Conservation (phyloP, 2,113 vertebrate genomes). For the Nothobranchius furzeri region DNA sequence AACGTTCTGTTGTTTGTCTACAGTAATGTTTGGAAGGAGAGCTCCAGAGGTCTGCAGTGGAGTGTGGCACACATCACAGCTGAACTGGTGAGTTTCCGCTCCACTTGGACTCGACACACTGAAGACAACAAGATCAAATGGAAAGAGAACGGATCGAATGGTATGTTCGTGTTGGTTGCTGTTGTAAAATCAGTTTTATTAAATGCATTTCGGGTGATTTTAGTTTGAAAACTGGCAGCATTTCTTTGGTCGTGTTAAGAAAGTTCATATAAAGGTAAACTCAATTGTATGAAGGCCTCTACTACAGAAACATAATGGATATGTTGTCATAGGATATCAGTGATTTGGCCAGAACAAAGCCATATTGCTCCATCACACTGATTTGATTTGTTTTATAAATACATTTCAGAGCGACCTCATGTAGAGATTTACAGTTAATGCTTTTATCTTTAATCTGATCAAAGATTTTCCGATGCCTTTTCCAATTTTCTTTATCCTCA, state of each 20-base stretch:
- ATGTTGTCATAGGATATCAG: neutral
- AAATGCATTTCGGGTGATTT: neutral
- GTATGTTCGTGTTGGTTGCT: slow-evolving; percentile 56
- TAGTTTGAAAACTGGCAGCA: neutral
- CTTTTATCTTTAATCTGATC: slow-evolving; percentile 37
- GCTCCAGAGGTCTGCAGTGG: slow-evolving; percentile 85
- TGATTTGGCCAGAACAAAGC: slow-evolving; percentile 14
- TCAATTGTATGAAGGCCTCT: neutral
- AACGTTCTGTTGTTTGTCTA: accelerated
- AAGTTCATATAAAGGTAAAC: neutral
- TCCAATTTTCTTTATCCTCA: slow-evolving; percentile 46
- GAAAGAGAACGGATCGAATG: slow-evolving; percentile 88
- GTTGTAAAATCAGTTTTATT: neutral
- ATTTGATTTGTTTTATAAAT: slow-evolving; percentile 53
- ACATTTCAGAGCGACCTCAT: slow-evolving; percentile 45
- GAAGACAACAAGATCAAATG: slow-evolving; percentile 96
- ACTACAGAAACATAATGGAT: neutral
- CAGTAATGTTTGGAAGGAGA: slow-evolving; percentile 89
- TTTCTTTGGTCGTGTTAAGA: slow-evolving; percentile 1
- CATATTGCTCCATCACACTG: slow-evolving; percentile 15
- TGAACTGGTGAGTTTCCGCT: slow-evolving; percentile 88
- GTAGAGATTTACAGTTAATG: slow-evolving; percentile 25
- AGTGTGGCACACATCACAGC: slow-evolving; percentile 88
- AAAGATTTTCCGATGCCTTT: slow-evolving; percentile 36
- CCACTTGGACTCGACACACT: slow-evolving; percentile 88